Conservation (phyloP, 2,113 vertebrate genomes). For the Anthoscopus minutus region DNA sequence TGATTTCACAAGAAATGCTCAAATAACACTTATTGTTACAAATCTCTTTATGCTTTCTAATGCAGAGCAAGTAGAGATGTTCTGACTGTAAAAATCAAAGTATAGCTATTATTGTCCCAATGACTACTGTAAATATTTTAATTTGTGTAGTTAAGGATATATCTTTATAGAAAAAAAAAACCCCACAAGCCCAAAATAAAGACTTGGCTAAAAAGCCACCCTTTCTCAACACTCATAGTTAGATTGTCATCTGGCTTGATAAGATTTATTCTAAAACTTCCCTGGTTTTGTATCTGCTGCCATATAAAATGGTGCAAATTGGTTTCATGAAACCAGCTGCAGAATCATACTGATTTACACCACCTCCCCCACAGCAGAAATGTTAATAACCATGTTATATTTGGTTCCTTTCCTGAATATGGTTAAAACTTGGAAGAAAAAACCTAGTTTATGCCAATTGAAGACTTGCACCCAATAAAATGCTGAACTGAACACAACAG, state of each 20-base stretch:
- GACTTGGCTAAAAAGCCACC: not conserved
- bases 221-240: not conserved
- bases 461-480: not conserved
- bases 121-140: not conserved
- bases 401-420: not conserved
- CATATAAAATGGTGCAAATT: not conserved
- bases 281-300: not conserved
- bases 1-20: slow-evolving; percentile 36
- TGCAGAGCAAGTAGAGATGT: slow-evolving; percentile 10
- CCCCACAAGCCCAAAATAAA: not conserved
- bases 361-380: not conserved
- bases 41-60: slow-evolving; percentile 20
- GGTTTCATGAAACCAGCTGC: not conserved
- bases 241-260: not conserved
- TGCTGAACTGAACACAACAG: not conserved
- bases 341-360: not conserved
- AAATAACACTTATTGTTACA: slow-evolving; percentile 26
- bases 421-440: not conserved
- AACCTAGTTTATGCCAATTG: not conserved
- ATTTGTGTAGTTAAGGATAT: not conserved
- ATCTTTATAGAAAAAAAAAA: not conserved
- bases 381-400: not conserved
- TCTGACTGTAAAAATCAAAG: slow-evolving; percentile 5
- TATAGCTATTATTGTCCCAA: not conserved
- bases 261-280: not conserved